These are phyloP conservation scores for Rutilus rutilus DNA, from an alignment of 2,113 vertebrate genomes.

Conservation along the genomic window DNA sequence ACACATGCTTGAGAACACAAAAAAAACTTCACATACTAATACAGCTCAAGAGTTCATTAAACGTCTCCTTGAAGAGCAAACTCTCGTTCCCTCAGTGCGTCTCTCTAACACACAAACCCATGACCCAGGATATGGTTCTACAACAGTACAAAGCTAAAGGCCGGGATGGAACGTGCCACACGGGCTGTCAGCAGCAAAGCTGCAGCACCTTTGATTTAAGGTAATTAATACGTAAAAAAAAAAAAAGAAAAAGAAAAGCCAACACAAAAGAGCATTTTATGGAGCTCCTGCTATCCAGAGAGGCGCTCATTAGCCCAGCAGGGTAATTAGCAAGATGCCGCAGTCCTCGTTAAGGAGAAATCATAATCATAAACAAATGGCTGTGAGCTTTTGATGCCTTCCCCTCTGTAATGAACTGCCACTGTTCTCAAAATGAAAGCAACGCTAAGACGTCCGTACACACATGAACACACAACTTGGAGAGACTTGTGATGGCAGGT, in stretches of 20 bases:
- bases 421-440: slow-evolving; percentile 68
- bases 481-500: slow-evolving; percentile 27
- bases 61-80: neutral
- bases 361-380: slow-evolving; percentile 79
- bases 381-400: slow-evolving; percentile 70
- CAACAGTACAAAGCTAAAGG: slow-evolving; percentile 23
- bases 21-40: slow-evolving; percentile 1
- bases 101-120: slow-evolving; percentile 34
- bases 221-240: slow-evolving; percentile 69
- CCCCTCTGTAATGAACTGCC: slow-evolving; percentile 76
- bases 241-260: slow-evolving; percentile 47
- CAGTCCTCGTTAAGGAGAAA: slow-evolving; percentile 78
- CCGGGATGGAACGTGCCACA: slow-evolving; percentile 11
- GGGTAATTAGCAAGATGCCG: slow-evolving; percentile 82
- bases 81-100: neutral
- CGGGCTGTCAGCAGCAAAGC: slow-evolving; percentile 48
- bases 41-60: slow-evolving; percentile 40
- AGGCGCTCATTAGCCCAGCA: slow-evolving; percentile 79
- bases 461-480: slow-evolving; percentile 57
- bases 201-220: slow-evolving; percentile 67
- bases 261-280: slow-evolving; percentile 76
- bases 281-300: slow-evolving; percentile 71
- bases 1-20: neutral
- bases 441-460: slow-evolving; percentile 57
- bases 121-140: slow-evolving; percentile 51